These are phyloP conservation scores for Tragulus kanchil DNA, from an alignment of 2,113 vertebrate genomes.

Conservation along the genomic window DNA sequence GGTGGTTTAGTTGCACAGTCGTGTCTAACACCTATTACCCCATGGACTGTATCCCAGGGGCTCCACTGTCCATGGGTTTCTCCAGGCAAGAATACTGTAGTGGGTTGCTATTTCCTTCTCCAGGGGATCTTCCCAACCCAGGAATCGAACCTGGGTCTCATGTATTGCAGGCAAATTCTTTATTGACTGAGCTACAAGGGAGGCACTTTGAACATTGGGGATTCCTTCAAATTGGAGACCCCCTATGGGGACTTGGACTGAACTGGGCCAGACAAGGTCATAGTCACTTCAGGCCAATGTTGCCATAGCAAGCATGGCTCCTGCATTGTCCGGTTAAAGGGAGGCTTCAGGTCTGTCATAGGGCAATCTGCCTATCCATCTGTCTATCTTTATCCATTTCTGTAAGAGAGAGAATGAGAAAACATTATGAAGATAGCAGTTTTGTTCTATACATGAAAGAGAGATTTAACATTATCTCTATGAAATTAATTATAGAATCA, in stretches of 20 bases:
- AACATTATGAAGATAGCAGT: background rate
- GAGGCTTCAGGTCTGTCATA: background rate
- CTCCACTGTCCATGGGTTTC: too few relatives aligned
- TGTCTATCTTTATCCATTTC: background rate
- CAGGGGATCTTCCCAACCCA: too few relatives aligned
- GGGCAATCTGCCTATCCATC: background rate
- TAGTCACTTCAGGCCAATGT: constrained; percentile 14
- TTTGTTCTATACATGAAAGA: background rate
- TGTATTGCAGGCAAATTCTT: too few relatives aligned
- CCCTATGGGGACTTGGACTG: background rate
- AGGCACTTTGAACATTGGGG: background rate
- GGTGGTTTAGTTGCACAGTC: too few relatives aligned
- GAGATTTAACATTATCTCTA: background rate
- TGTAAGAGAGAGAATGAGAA: background rate
- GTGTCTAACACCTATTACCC: too few relatives aligned
- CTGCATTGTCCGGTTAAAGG: constrained; percentile 67
- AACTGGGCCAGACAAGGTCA: constrained; percentile 10
- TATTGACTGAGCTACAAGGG: too few relatives aligned
- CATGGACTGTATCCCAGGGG: too few relatives aligned
- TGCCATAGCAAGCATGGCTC: background rate
- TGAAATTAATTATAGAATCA: background rate
- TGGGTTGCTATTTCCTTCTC: too few relatives aligned
- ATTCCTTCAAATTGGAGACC: background rate
- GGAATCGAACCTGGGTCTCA: too few relatives aligned
- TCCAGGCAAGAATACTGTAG: too few relatives aligned